phyloP scores from a whole-genome alignment of 2,888 invertebrate genomes.

The Callimorpha dominula region DNA sequence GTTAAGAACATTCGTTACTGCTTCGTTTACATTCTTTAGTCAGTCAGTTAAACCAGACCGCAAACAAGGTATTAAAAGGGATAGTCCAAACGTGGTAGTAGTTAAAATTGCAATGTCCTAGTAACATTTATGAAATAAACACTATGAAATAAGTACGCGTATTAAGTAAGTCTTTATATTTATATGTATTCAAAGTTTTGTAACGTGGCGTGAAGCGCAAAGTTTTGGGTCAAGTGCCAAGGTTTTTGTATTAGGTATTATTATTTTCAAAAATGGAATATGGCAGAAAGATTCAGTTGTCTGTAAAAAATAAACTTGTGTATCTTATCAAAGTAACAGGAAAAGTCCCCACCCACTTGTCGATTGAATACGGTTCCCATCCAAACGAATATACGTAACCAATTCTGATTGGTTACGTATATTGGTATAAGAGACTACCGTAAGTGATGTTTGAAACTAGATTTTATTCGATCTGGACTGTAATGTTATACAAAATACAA shows the following conservation, averaged over 20 bases:
- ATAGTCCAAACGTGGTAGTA: conserved; percentile 7
- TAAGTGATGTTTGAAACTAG: background rate
- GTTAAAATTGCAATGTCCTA: conserved; percentile 13
- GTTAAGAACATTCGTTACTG: background rate
- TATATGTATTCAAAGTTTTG: conserved; percentile 20
- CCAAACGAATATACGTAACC: background rate
- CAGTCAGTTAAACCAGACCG: background rate
- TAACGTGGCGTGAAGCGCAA: conserved; percentile 24
- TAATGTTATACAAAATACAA: background rate
- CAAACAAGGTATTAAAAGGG: conserved; percentile 5
- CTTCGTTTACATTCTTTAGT: background rate
- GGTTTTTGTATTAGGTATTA: conserved; percentile 7
- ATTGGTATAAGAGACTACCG: background rate
- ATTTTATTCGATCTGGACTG: background rate
- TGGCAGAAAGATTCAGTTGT: background rate
- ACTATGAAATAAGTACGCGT: conserved; percentile 21
- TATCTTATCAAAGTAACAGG: background rate
- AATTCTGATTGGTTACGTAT: background rate
- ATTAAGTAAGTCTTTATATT: conserved; percentile 25
- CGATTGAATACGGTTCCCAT: background rate
- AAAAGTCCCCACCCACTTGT: background rate
- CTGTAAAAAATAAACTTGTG: too few species aligned
- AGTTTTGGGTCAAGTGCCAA: conserved; percentile 28
- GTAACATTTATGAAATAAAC: conserved; percentile 24
- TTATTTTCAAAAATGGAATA: background rate